Evolutionary conservation across 2,113 vertebrate genomes (phyloP).

Genomic region (Pterocles gutturalis): DNA sequence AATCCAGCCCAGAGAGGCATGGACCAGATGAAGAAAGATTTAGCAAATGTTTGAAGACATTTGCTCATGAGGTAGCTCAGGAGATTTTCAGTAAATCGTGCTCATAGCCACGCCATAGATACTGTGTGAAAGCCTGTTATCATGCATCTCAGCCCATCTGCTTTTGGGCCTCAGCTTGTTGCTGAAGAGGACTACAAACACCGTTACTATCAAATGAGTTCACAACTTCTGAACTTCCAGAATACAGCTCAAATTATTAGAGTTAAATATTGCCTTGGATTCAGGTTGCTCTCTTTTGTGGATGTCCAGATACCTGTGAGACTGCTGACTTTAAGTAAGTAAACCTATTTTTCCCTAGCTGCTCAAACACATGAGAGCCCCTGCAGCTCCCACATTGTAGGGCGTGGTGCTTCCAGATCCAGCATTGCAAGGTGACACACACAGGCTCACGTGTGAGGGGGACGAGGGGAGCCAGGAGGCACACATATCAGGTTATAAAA

Average conservation of each 20-base stretch:
- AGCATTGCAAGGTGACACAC: not conserved
- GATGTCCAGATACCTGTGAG: not conserved
- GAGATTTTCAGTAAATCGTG: not conserved
- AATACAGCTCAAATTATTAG: accelerated
- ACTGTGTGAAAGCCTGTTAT: not conserved
- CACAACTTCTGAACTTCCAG: not conserved
- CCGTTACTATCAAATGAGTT: not conserved
- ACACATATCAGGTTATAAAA: not conserved
- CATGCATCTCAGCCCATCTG: not conserved
- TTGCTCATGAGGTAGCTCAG: not conserved
- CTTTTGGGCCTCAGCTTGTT: not conserved
- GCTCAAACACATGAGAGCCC: not conserved
- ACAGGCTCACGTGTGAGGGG: not conserved
- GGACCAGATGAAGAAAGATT: not conserved
- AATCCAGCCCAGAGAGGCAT: not conserved
- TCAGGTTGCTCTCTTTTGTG: not conserved
- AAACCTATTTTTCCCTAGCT: not conserved
- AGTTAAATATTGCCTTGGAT: not conserved
- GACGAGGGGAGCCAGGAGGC: not conserved
- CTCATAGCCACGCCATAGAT: not conserved
- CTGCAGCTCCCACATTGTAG: accelerated
- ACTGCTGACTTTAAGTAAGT: not conserved
- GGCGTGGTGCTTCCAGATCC: not conserved
- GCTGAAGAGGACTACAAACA: not conserved
- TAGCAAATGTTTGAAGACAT: not conserved